phyloP scores from a whole-genome alignment of 2,797 vertebrate genomes.

The Diglossa cyanea region DNA sequence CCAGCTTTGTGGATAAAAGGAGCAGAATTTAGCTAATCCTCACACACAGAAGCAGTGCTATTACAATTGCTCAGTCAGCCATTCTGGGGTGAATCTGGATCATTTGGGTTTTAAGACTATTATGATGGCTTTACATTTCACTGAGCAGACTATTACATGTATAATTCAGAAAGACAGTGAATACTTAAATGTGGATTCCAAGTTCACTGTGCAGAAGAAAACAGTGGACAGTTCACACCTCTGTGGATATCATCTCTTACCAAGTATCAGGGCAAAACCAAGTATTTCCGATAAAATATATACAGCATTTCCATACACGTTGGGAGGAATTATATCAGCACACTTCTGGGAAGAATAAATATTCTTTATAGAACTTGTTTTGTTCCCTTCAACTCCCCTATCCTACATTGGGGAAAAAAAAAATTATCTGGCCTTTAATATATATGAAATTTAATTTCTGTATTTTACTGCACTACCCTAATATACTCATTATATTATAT shows the following conservation, averaged over 20 bases:
- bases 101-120: slow-evolving; percentile 35
- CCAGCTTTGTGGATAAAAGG: slow-evolving; percentile 21
- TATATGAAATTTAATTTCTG: background rate
- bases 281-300: background rate
- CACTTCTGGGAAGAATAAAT: background rate
- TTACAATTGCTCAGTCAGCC: slow-evolving; percentile 38
- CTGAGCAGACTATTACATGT: background rate
- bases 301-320: background rate
- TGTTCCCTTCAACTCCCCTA: background rate
- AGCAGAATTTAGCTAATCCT: slow-evolving; percentile 34
- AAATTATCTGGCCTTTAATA: background rate
- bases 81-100: slow-evolving; percentile 28
- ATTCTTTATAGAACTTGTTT: background rate
- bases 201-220: background rate
- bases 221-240: background rate
- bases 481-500: background rate
- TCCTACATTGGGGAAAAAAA: background rate
- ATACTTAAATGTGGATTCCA: background rate
- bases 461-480: background rate
- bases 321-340: background rate
- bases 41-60: background rate
- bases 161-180: slow-evolving; percentile 11
- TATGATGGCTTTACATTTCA: slow-evolving; percentile 19
- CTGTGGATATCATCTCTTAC: background rate
- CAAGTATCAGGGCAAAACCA: background rate